These are phyloP conservation scores for Paradoxurus hermaphroditus DNA, from an alignment of 2,113 vertebrate species.

Conservation along the genomic window DNA sequence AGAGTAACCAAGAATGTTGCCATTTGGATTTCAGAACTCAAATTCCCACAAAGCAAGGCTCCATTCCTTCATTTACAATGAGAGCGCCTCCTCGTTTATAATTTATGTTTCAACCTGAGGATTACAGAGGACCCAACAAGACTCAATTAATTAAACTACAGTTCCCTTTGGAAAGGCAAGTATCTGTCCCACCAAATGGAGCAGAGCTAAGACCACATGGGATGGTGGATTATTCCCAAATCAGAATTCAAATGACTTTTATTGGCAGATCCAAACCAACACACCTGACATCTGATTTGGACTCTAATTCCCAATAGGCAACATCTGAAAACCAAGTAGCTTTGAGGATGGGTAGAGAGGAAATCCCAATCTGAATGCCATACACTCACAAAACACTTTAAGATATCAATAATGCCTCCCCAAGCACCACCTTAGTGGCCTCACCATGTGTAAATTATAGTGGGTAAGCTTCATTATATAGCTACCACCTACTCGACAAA, in stretches of 20 bases:
- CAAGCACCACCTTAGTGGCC: too few relatives aligned
- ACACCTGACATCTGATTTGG: neutral
- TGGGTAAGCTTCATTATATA: neutral
- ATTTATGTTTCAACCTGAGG: neutral
- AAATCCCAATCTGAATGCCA: neutral
- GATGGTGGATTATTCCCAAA: neutral
- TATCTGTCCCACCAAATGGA: neutral
- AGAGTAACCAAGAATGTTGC: neutral
- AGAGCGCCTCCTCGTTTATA: neutral
- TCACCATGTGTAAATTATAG: neutral
- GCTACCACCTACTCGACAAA: neutral
- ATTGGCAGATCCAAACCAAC: neutral
- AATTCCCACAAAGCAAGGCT: neutral
- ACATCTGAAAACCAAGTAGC: neutral
- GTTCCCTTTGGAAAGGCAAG: neutral
- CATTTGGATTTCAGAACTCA: neutral
- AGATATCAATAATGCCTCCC: neutral
- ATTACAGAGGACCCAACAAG: neutral
- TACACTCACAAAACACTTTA: neutral
- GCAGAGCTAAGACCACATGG: neutral
- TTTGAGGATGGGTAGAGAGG: neutral
- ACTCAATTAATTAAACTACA: neutral
- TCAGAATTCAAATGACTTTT: neutral
- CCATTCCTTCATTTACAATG: neutral
- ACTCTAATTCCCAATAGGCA: neutral